Conservation (phyloP, 2,113 vertebrate species). For the Oryzias celebensis region DNA sequence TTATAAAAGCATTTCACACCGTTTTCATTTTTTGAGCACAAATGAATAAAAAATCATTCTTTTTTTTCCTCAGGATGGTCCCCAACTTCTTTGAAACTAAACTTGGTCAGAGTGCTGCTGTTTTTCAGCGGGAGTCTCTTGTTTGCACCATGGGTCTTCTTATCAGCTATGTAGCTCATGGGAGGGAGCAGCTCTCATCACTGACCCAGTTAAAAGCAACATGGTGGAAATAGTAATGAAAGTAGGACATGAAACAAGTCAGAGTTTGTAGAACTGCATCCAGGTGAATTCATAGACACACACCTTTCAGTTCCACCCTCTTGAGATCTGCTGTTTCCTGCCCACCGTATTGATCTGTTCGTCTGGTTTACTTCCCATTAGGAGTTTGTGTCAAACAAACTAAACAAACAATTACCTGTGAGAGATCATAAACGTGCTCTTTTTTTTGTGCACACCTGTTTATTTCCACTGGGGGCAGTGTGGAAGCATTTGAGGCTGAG, state of each 20-base stretch:
- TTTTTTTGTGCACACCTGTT: slow-evolving; percentile 1
- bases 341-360: slow-evolving; percentile 17
- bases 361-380: not conserved
- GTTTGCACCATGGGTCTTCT: slow-evolving; percentile 24
- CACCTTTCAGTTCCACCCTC: slow-evolving; percentile 5
- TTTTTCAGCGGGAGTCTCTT: slow-evolving; percentile 24
- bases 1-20: no score
- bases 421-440: slow-evolving; percentile 2
- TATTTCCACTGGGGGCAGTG: not conserved
- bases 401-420: not conserved
- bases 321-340: not conserved
- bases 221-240: slow-evolving; percentile 36
- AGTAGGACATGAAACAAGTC: slow-evolving; percentile 49
- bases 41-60: no score
- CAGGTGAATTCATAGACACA: slow-evolving; percentile 15
- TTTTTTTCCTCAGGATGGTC: not conserved
- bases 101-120: slow-evolving; percentile 22
- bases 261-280: slow-evolving; percentile 30
- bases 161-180: slow-evolving; percentile 54
- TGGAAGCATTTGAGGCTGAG: slow-evolving; percentile 5
- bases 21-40: no score
- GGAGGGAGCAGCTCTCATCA: slow-evolving; percentile 47
- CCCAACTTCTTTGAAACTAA: slow-evolving; percentile 23
- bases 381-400: not conserved
- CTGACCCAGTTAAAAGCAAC: slow-evolving; percentile 69